These are phyloP conservation scores for Drosophila maculinotata DNA, from an alignment of 2,888 invertebrate species.

Conservation along the genomic window DNA sequence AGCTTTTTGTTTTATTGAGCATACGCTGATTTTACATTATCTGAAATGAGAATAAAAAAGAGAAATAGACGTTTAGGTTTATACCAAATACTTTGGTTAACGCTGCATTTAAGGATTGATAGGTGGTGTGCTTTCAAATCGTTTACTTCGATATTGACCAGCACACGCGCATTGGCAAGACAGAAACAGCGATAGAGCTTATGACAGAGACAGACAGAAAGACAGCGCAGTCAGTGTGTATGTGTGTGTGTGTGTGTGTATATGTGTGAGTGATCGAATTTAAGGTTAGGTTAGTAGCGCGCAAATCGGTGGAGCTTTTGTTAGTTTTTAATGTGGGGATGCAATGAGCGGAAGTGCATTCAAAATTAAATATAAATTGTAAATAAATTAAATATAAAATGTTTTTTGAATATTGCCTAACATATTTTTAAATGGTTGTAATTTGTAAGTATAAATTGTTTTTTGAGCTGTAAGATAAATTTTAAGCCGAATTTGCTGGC, in stretches of 20 bases:
- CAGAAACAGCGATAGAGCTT: conserved; percentile 30
- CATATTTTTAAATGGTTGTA: too few species aligned
- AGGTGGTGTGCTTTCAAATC: conserved; percentile 1
- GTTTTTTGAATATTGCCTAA: not conserved
- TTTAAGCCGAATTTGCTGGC: too few species aligned
- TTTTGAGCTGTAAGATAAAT: too few species aligned
- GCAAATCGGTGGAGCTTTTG: conserved; percentile 46
- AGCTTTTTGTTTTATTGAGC: conserved; percentile 64
- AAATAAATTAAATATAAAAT: not conserved
- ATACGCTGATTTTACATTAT: conserved; percentile 83
- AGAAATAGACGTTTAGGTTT: conserved; percentile 79
- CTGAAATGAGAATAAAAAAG: conserved; percentile 84
- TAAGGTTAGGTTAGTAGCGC: conserved; percentile 70
- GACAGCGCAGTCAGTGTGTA: conserved; percentile 18
- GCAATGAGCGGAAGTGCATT: conserved; percentile 44
- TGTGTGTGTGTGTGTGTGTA: conserved; percentile 1
- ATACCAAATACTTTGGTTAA: conserved; percentile 63
- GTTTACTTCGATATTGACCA: conserved; percentile 20
- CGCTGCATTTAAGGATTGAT: conserved; percentile 16
- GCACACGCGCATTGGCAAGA: conserved; percentile 10
- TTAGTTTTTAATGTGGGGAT: conserved; percentile 46
- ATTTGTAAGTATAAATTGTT: too few species aligned
- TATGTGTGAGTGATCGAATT: conserved; percentile 9
- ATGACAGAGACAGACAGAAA: conserved; percentile 38
- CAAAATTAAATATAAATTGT: not conserved